Evolutionary conservation across 2,888 invertebrate genomes (phyloP), one percentile per base, ranked within the genome.

Genomic region (Acrobasis suavella): DNA sequence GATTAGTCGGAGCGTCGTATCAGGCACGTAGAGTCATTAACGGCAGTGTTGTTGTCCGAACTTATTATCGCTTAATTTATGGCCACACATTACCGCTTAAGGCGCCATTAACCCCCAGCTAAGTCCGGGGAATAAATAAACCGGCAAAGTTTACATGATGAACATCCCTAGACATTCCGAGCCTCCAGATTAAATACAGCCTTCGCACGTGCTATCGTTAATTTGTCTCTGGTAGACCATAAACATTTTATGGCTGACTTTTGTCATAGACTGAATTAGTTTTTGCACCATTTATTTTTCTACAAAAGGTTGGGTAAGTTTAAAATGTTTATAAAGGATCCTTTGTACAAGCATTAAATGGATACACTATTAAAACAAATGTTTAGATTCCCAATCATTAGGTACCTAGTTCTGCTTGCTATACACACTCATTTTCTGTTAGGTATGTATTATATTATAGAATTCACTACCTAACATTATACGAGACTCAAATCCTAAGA

Each of bases 31-130:
- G 67, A 76, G 78, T 81, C 83, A 81, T 85, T 83, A 83, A 86
- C 83, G 80, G 81, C 83, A 77, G 75, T 82, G 87, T 81, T 87
- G 87, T 87, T 89, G 90, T 90, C 91, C 86, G 81, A 87, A 90
- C 89, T 90, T 91, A 91, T 92, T 91, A 92, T 87, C 89, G 88
- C 82, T 83, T 87, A 89, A 91, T 91, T 91, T 91, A 92, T 89
- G 83, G 80, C 86, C 87, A 87, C 85, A 90, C 87, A 90, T 91
- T 90, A 89, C 85, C 89, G 88, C 84, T 89, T 85, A 85, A 87
- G 86, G 88, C 86, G 73, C 88, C 86, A 87, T 90, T 89, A 87
- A 86, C 74, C 75, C 72, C 75, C 72, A 75, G 79, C 77, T 77
- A 76, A 78, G 78, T 77, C 76, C 80, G 71, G 75, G 77, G 80